Base-by-base conservation (phyloP, 2,888 invertebrate genomes). In the Microchrysa polita region DNA sequence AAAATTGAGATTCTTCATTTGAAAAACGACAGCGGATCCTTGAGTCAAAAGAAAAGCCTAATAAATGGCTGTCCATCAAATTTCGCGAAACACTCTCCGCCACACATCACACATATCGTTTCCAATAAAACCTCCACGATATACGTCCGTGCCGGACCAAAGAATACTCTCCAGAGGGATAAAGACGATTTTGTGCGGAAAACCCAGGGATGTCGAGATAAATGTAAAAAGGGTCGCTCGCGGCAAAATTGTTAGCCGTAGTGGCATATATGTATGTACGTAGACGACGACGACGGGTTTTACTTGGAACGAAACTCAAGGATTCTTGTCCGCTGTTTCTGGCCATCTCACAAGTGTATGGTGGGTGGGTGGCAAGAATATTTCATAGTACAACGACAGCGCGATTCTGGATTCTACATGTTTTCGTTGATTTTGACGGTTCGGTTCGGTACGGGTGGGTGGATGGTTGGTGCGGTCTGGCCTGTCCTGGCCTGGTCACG, bases 211-310 rank as follows among this genome's bases (percentile, higher is more conserved):
- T 73, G 76, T 78, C 77, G 77, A 78, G 77, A 79, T 78, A 76
- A 78, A 77, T 79, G 78, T 77, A 78, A 79, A 79, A 78, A 79
- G 78, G 78, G 78, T 79, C 76, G 79, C 79, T 78, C 78, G 79
- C 79, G 79, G 79, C 79, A 77, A 77, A 77, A 78, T 78, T 77
- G 76, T 78, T 78, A 76, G 78, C 77, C 77, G 76, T 78, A 76
- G 76, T 76, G 74, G 76, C 40, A 34, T 34, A 40, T n/a, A n/a
- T n/a, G n/a, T n/a, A n/a, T n/a, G n/a, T n/a, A n/a, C n/a, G n/a
- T n/a, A n/a, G n/a, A n/a, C n/a, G n/a, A n/a, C n/a, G 69, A 22
- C 55, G 42, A 55, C 69, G 55, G 57, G n/a, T n/a, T 18, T 40
- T 67, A n/a, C 16, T 22, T 40, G 57, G 55, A 57, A 67, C 23